These are phyloP conservation scores for Heliconius melpomene DNA, from an alignment of 1,140 invertebrate species.

Conservation along the genomic window DNA sequence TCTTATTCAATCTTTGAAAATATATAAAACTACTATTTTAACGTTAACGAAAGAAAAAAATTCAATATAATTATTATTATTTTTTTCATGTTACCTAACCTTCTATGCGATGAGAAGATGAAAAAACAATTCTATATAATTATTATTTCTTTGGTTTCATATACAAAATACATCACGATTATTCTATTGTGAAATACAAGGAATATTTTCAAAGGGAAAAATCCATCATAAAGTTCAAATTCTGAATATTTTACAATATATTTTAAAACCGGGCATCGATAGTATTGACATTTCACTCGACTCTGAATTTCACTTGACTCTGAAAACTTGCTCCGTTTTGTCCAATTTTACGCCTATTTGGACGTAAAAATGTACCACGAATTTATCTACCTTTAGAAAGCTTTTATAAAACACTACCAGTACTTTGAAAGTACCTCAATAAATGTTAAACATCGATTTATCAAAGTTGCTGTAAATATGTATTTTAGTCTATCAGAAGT, in stretches of 20 bases:
- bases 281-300: constrained; percentile 37
- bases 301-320: constrained; percentile 29
- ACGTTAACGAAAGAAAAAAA: too few species aligned
- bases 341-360: constrained; percentile 28
- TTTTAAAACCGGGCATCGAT: constrained; percentile 23
- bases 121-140: background rate
- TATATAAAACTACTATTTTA: background rate
- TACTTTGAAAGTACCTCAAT: background rate
- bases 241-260: constrained; percentile 25
- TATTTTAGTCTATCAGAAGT: background rate
- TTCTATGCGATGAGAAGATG: too few species aligned
- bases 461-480: background rate
- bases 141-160: background rate
- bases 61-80: too few species aligned
- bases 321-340: constrained; percentile 32
- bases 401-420: constrained; percentile 3
- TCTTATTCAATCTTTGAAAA: background rate
- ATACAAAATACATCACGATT: background rate
- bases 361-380: constrained; percentile 21
- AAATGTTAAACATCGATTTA: constrained; percentile 11
- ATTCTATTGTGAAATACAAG: background rate
- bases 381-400: constrained; percentile 15
- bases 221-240: background rate
- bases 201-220: background rate
- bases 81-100: too few species aligned